Evolutionary conservation across 1,140 invertebrate species (phyloP).

Genomic region (Eubasilissa regina): DNA sequence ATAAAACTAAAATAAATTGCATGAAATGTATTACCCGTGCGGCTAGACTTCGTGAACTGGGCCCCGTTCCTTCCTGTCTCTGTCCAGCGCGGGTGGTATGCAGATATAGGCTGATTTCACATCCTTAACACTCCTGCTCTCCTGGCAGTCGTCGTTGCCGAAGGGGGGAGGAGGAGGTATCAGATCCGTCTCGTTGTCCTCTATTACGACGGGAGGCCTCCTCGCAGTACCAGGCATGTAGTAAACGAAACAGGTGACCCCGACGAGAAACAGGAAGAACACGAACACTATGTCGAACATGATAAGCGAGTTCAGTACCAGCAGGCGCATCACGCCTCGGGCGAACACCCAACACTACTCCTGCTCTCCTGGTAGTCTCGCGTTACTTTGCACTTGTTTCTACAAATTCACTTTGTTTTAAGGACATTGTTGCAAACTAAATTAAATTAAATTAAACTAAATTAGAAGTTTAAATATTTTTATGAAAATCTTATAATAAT

Average conservation of each 20-base stretch:
- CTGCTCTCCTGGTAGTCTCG: constrained; percentile 38
- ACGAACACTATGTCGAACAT: constrained; percentile 90
- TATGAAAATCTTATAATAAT: too few species aligned
- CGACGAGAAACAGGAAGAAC: constrained; percentile 87
- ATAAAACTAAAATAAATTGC: background rate
- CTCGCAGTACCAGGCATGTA: constrained; percentile 76
- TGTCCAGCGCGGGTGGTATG: constrained; percentile 66
- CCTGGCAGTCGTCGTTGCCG: constrained; percentile 64
- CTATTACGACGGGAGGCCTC: constrained; percentile 62
- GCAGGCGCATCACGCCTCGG: constrained; percentile 79
- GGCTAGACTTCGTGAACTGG: constrained; percentile 70
- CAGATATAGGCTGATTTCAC: constrained; percentile 66
- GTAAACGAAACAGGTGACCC: constrained; percentile 85
- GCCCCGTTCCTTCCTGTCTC: constrained; percentile 65
- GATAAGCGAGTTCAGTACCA: constrained; percentile 87
- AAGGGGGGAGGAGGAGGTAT: constrained; percentile 71
- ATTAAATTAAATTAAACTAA: background rate
- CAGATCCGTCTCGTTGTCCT: constrained; percentile 68
- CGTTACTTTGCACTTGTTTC: background rate
- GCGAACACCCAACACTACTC: constrained; percentile 41
- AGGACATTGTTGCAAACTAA: background rate
- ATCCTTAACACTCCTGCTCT: constrained; percentile 57
- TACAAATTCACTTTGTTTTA: background rate
- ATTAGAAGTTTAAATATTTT: background rate
- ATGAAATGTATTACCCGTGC: constrained; percentile 51